Conservation (phyloP, 1,140 invertebrate genomes). For the Oscheius sp. region DNA sequence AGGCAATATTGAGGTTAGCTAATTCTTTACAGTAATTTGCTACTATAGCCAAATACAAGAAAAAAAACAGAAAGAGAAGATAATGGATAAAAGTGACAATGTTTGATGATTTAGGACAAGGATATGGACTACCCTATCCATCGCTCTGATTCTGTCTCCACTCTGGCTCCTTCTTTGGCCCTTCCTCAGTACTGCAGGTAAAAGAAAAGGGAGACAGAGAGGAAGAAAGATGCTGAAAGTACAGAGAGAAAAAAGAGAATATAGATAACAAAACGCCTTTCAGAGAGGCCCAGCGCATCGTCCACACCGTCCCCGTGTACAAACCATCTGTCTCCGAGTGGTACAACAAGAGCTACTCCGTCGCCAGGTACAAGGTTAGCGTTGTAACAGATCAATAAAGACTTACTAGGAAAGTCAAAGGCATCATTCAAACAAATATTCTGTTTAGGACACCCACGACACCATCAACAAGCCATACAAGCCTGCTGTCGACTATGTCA, state of each 20-base stretch:
- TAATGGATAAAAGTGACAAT: not conserved
- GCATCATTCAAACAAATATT: not conserved
- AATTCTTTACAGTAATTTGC: no score
- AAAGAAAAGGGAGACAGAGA: not conserved
- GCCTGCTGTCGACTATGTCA: constrained; percentile 30
- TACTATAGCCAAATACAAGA: no score
- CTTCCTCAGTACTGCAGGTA: constrained; percentile 52
- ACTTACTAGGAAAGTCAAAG: no score
- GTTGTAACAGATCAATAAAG: no score
- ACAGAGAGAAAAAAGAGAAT: not conserved
- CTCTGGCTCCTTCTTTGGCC: constrained; percentile 58
- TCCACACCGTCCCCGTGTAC: constrained; percentile 60
- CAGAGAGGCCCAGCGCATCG: constrained; percentile 59
- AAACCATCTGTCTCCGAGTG: constrained; percentile 56
- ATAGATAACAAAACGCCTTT: not conserved
- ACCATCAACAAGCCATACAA: constrained; percentile 35
- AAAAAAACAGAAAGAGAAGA: not conserved
- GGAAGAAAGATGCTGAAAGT: no score
- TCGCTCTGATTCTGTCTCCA: constrained; percentile 52
- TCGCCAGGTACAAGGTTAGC: constrained; percentile 45
- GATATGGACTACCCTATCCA: constrained; percentile 58
- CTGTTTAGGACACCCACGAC: constrained; percentile 37
- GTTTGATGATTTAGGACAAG: constrained; percentile 33
- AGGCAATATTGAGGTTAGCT: no score
- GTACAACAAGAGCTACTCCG: constrained; percentile 53